Base-by-base conservation (phyloP, 2,113 vertebrate species). In the Marmota monax region DNA sequence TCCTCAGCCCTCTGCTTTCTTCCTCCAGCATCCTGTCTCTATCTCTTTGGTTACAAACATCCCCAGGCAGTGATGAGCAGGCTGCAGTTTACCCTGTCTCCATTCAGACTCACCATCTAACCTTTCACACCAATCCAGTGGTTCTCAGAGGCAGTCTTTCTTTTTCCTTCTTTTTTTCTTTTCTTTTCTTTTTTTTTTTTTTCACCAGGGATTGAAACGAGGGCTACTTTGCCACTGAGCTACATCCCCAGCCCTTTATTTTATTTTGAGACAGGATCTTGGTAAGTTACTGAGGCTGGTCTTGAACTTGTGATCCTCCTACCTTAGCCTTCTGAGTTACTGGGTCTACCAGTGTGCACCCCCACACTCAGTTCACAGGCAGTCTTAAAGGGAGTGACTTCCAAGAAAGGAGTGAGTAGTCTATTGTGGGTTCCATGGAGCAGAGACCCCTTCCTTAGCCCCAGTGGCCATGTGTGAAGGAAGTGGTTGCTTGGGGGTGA, bases 401-500 rank as follows among this genome's bases (percentile, higher is more conserved):
- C 48, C 39, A 73, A 42, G 77, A 23, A n/a, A 51, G 58, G 39
- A 67, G 27, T 1, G 7, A 74, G 27, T 25, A 9, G 29, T 18
- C 34, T 18, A 37, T 27, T 34, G 11, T 5, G 8, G n/a, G 51
- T 20, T 45, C 51, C 17, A 1, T 0, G 4, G 63, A 72, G 23
- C 3, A 8, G 27, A 34, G 0, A 20, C 8, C 53, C 34, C 27
- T 8, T 23, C 22, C 14, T 39, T 1, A 0, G 17, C 6, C 63
- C 48, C 37, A 42, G 32, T 3, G 37, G 70, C 65, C 23, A 61
- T 27, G 12, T 34, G 23, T 48, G 25, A 32, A 10, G 48, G 34
- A 70, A 16, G 18, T 0, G 34, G 11, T 18, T 58, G 20, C 76
- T 76, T 3, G 11, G 10, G 16, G 56, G 12, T 34, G 34, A 4